Conservation (phyloP, 2,797 vertebrate species). For the Typhlichthys subterraneus region DNA sequence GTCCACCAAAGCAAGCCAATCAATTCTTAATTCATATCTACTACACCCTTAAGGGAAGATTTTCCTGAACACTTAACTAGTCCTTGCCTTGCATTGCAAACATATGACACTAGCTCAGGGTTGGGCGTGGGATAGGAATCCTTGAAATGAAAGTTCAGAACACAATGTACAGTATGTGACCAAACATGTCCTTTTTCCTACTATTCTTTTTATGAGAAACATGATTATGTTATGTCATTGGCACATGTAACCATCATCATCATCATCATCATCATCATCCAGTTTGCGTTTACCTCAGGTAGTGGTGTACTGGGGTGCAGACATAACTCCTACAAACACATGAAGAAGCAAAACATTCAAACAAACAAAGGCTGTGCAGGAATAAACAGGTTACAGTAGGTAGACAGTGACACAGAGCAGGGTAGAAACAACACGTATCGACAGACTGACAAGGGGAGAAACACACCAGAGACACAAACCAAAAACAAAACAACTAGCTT, state of each 20-base stretch:
- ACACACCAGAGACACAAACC: constrained; percentile 28
- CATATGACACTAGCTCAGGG: constrained; percentile 11
- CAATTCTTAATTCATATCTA: no score
- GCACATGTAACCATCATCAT: constrained; percentile 16
- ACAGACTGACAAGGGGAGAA: constrained; percentile 18
- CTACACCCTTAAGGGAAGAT: no score
- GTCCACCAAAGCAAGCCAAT: no score
- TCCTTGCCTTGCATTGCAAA: constrained; percentile 12
- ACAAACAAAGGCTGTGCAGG: constrained; percentile 48
- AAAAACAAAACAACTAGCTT: constrained; percentile 26
- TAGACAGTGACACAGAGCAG: constrained; percentile 25
- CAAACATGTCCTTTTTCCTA: constrained; percentile 3
- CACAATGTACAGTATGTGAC: constrained; percentile 15
- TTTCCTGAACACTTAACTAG: background rate
- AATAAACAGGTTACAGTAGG: constrained; percentile 33
- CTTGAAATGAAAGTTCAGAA: constrained; percentile 19
- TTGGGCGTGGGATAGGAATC: constrained; percentile 15
- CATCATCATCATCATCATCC: constrained; percentile 31
- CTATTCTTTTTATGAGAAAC: constrained; percentile 8
- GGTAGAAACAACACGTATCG: constrained; percentile 11
- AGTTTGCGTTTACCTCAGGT: constrained; percentile 75
- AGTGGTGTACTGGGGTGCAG: constrained; percentile 77
- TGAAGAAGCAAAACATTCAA: constrained; percentile 68
- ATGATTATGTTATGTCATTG: constrained; percentile 1
- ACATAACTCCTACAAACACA: constrained; percentile 79